Percentiles rank a stretch among this genome's conserved stretches.
These are phyloP conservation scores for Nowickia ferox DNA, from an alignment of 2,888 invertebrate genomes.

Conservation along the genomic window DNA sequence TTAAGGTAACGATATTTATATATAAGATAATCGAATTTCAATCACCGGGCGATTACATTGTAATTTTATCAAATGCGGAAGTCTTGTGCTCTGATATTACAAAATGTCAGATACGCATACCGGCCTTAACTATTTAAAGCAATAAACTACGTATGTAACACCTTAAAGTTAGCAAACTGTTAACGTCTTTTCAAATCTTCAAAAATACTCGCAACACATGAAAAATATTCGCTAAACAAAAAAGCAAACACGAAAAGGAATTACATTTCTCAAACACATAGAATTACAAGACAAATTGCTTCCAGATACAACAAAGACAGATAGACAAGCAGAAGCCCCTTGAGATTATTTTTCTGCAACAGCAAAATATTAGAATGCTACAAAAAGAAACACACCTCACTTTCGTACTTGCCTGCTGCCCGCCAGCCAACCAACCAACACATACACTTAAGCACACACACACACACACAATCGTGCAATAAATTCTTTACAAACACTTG, in stretches of 20 bases:
- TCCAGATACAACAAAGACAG: conserved; percentile 42
- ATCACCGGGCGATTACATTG: too few species aligned
- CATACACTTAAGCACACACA: background rate
- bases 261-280: background rate
- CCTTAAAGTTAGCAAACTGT: too few species aligned
- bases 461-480: background rate
- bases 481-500: conserved; percentile 26
- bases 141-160: too few species aligned
- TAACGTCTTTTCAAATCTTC: background rate
- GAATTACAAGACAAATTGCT: conserved; percentile 49
- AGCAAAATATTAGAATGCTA: background rate
- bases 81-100: too few species aligned
- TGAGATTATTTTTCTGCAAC: conserved; percentile 5
- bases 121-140: too few species aligned
- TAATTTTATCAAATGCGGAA: too few species aligned
- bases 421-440: too few species aligned
- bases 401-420: too few species aligned
- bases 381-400: background rate
- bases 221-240: background rate
- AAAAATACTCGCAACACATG: background rate
- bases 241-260: background rate
- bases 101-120: too few species aligned
- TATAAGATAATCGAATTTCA: too few species aligned
- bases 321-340: conserved; percentile 52
- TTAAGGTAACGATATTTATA: too few species aligned